Percentiles rank a stretch among this genome's conserved stretches.
phyloP scores from a whole-genome alignment of 1,140 invertebrate species.

The Trissolcus basalis region DNA sequence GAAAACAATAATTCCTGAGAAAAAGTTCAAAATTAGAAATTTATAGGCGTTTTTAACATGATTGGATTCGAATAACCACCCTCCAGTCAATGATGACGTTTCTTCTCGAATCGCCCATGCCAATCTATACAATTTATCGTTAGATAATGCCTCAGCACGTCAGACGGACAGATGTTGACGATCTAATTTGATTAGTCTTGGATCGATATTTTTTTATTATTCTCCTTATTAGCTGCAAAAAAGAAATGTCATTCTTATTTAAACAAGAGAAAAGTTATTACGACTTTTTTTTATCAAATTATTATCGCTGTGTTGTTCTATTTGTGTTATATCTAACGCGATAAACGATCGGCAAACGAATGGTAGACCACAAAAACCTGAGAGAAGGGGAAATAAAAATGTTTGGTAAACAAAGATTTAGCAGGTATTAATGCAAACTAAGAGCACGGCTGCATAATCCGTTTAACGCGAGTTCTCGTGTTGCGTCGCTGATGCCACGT shows the following conservation, averaged over 20 bases:
- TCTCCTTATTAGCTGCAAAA: neutral
- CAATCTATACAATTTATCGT: constrained; percentile 2
- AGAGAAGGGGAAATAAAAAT: neutral
- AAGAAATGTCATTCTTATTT: neutral
- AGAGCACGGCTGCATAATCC: constrained; percentile 2
- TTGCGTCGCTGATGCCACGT: too few relatives aligned
- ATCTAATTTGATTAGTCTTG: constrained; percentile 7
- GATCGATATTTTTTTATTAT: constrained; percentile 2
- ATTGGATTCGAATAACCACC: too few relatives aligned
- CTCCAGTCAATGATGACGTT: neutral
- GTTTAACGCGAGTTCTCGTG: neutral
- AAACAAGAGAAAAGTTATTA: too few relatives aligned
- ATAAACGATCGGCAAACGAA: neutral
- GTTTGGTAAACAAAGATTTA: constrained; percentile 1
- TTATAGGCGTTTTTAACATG: too few relatives aligned
- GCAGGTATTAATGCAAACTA: neutral
- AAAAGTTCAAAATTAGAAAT: too few relatives aligned
- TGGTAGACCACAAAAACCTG: neutral
- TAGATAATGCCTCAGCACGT: constrained; percentile 4
- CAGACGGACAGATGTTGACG: constrained; percentile 17
- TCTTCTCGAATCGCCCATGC: neutral
- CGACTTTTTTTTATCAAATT: too few relatives aligned
- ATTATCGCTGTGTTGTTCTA: too few relatives aligned
- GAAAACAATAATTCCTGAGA: too few relatives aligned
- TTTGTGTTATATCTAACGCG: neutral